These are phyloP conservation scores for Melanostigma gelatinosum DNA, from an alignment of 2,113 vertebrate genomes.

Conservation along the genomic window DNA sequence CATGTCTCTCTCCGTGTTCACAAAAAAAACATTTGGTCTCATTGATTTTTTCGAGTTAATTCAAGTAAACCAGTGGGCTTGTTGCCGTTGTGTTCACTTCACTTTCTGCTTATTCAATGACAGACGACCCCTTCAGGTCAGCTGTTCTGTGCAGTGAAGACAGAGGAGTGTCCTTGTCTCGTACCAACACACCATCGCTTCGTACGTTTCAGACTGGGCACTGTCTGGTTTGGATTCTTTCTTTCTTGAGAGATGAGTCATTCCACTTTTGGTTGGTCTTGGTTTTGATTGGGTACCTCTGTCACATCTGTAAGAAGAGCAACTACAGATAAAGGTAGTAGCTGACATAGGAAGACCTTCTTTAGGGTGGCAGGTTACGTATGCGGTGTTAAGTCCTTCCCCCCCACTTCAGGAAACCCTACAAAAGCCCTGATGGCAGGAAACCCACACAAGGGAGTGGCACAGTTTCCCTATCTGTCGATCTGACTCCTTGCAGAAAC, in stretches of 20 bases:
- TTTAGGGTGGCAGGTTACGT: slow-evolving; percentile 68
- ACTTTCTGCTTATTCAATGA: slow-evolving; percentile 16
- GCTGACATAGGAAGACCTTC: slow-evolving; percentile 72
- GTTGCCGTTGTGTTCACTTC: background rate
- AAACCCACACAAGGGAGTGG: slow-evolving; percentile 77
- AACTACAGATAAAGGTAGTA: background rate
- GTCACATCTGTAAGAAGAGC: background rate
- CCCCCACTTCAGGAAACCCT: slow-evolving; percentile 56
- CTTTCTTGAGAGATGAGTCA: slow-evolving; percentile 8
- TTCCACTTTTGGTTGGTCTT: background rate
- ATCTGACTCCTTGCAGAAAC: slow-evolving; percentile 72
- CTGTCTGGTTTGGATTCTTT: background rate
- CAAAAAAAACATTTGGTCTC: slow-evolving; percentile 3
- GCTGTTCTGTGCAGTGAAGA: slow-evolving; percentile 9
- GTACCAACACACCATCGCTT: slow-evolving; percentile 9
- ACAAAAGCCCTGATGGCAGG: slow-evolving; percentile 76
- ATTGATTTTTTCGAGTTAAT: slow-evolving; percentile 12
- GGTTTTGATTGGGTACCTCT: background rate
- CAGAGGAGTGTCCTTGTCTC: slow-evolving; percentile 5
- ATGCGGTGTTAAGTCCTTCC: slow-evolving; percentile 44
- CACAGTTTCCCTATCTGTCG: slow-evolving; percentile 68
- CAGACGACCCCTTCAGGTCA: slow-evolving; percentile 8
- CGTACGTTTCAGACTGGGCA: background rate
- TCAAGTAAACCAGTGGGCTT: background rate
- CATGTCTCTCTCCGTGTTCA: background rate